Evolutionary conservation across 2,113 vertebrate genomes (phyloP).

Genomic region (Notiomystis cincta): DNA sequence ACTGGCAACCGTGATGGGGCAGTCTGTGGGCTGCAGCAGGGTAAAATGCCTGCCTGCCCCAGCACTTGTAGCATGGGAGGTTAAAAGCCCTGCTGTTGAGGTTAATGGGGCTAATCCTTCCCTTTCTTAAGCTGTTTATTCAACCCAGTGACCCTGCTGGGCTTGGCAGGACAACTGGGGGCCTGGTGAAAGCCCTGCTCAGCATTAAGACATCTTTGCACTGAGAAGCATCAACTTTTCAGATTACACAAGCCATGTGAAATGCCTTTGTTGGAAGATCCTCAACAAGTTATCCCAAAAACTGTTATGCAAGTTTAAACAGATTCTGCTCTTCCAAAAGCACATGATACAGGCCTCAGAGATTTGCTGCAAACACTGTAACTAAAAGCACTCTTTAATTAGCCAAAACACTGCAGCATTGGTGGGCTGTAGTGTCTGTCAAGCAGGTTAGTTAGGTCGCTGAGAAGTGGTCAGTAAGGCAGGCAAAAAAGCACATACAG

Average conservation of each 20-base stretch:
- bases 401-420: not conserved
- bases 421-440: not conserved
- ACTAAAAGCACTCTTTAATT: not conserved
- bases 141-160: not conserved
- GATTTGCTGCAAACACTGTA: not conserved
- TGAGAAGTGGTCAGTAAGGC: not conserved
- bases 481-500: not conserved
- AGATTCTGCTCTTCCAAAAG: not conserved
- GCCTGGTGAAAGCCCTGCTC: not conserved
- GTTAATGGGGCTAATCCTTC: not conserved
- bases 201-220: not conserved
- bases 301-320: not conserved
- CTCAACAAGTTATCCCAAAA: not conserved
- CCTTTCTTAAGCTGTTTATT: not conserved
- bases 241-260: not conserved
- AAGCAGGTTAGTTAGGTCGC: not conserved
- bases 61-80: rapidly evolving
- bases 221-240: not conserved
- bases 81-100: not conserved
- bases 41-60: not conserved
- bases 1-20: not conserved
- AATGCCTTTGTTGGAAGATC: not conserved
- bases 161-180: not conserved
- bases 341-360: not conserved
- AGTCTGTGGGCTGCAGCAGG: not conserved